Evolutionary conservation across 2,888 invertebrate genomes (phyloP), one percentile per base, ranked within the genome.

Genomic region (Phaedon cochleariae): DNA sequence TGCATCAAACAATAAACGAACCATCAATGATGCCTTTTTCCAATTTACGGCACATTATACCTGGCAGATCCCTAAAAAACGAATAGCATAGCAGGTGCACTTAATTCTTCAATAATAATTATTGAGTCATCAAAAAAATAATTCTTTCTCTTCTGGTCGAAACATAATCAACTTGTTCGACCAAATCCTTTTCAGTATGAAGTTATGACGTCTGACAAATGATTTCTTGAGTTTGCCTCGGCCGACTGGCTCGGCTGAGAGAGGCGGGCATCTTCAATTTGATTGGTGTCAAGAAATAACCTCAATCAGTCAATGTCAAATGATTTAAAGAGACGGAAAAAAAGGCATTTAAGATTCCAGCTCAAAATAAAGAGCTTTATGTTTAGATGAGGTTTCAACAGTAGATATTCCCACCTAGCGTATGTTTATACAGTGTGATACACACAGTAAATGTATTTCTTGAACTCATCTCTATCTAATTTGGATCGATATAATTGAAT

Each of bases 271-370:
- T 55, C 66, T 66, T 54, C 49, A 53, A 55, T 72, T 73, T 79
- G 79, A 79, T 79, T 79, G 79, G 79, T 77, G 78, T 78, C 78
- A 72, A 75, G 75, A 69, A 70, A 70, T 71, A 68, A 70, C 73
- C 71, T 67, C 74, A 71, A 79, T 79, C 76, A 72, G 68, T 79
- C 79, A 78, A 60, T 70, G 77, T 78, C 78, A 70, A 45, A 57
- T 3, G 41, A 34, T 5, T 34, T 26, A 12, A 12, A 34, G 10
- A 34, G 34, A 5, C 12, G n/a, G n/a, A n/a, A n/a, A n/a, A n/a
- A n/a, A n/a, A n/a, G n/a, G n/a, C n/a, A n/a, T n/a, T n/a, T n/a
- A n/a, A n/a, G n/a, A n/a, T n/a, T n/a, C n/a, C n/a, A n/a, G n/a
- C n/a, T n/a, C n/a, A n/a, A n/a, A n/a, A n/a, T n/a, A n/a, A n/a